Evolutionary conservation across 2,888 invertebrate genomes (phyloP), one percentile per base, ranked within the genome.

Genomic region (Schizotus pectinicornis): DNA sequence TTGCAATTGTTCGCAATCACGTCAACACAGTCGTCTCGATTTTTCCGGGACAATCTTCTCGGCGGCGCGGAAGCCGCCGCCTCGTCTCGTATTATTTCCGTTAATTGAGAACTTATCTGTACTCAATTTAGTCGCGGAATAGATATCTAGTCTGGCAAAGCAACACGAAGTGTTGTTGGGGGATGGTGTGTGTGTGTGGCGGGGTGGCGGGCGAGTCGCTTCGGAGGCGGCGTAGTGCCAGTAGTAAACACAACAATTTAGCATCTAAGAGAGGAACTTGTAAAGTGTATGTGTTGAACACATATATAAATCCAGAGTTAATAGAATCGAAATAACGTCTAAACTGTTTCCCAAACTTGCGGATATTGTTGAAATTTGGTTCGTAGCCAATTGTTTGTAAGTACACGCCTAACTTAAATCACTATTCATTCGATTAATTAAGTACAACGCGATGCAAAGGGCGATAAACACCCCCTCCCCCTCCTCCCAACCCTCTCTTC

Each of bases 341-440:
- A 61, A 61, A 56, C 59, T 56, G 59, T 71, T n/a, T 70, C 71
- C 68, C 71, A 73, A 77, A 76, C 74, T 76, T 69, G 74, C 62
- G 70, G 73, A 75, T 76, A 74, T 74, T 76, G 76, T 74, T 74
- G 73, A 76, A 75, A 78, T 77, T 78, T 77, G 77, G 77, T 78
- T 73, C 74, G 71, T 71, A 71, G 77, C 77, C 77, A 78, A 78
- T 77, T 78, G 78, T 77, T 76, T 73, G 75, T 74, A 75, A 74
- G 75, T 75, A 74, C 74, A 74, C 68, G 73, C 68, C 74, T 71
- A 75, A 76, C 76, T 77, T 76, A 75, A 76, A 77, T 78, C 76
- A 74, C 74, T 70, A 74, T 74, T 74, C 75, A 75, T 76, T 76
- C 75, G 72, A 75, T 77, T 77, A 77, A 78, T 76, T 77, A 76